Base-by-base conservation (phyloP, 92 coral and sea anemone species). In the Palythoa heliodiscus region DNA sequence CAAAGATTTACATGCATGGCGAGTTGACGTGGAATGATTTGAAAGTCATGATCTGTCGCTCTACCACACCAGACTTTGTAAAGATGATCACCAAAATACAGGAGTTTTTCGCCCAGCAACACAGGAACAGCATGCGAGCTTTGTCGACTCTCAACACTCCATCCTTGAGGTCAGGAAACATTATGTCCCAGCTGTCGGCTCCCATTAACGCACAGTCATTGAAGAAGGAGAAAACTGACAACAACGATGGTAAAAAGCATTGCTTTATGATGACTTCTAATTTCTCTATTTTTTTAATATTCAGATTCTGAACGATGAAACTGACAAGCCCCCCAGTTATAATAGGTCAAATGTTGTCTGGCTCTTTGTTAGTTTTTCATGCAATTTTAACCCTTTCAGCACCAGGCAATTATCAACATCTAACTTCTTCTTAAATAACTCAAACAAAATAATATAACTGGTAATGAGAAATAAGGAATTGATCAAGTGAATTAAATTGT, bases 1-100 rank as follows among this genome's bases (percentile, higher is more conserved):
- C 93, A 52, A 93, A 95, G 85, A 95, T 96, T 67, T 95, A 92
- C 86, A 90, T 96, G 78, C 95, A 92, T 23, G 99, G 98, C 7
- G 96, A 95, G 75, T 80, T 96, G 87, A 91, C 94, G 40, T 96
- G 99, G 99, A 96, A 89, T n/a, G 98, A 93, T 89, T 87, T 96
- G 85, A 90, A 95, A 66, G 79, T 96, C 69, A 95, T 96, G 95
- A 96, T 96, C 38, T 93, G 95, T 67, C 99, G 99, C 35, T 96
- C 99, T 17, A 96, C 99, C 4, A 95, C 99, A 2, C 98, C 97
- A 35, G 99, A 96, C 89, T 80, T 96, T 78, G 93, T 96, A 37
- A 96, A 96, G 83, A 94, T 96, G 99, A 85, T 88, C 2, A 93
- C 94, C 35, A 96, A 96, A 90, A 96, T 96, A 22, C 96, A 89